Evolutionary conservation across 2,888 invertebrate genomes (phyloP).

Genomic region (Drosophila recens): DNA sequence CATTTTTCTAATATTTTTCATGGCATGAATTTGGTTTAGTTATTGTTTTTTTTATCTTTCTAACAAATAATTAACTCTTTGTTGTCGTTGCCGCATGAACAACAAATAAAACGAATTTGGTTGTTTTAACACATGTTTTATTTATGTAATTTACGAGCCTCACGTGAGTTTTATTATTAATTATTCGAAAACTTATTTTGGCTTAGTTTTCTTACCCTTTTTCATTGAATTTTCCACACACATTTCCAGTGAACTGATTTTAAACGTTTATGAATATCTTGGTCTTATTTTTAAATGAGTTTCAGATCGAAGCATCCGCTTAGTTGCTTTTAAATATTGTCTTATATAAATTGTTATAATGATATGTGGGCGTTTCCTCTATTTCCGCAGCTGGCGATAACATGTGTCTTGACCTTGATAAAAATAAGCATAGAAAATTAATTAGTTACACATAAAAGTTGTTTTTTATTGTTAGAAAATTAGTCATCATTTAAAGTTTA

Average conservation of each 20-base stretch:
- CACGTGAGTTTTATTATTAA: constrained; percentile 37
- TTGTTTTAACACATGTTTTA: constrained; percentile 49
- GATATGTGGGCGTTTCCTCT: constrained; percentile 1
- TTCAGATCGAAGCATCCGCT: constrained; percentile 30
- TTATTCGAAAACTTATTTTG: constrained; percentile 19
- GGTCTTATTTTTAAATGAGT: constrained; percentile 20
- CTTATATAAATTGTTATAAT: neutral
- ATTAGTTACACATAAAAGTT: constrained; percentile 12
- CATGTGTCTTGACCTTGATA: constrained; percentile 32
- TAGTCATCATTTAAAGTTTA: constrained; percentile 16
- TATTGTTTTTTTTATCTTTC: constrained; percentile 37
- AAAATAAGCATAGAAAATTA: constrained; percentile 18
- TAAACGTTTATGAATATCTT: constrained; percentile 52
- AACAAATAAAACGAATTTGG: constrained; percentile 46
- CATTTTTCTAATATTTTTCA: constrained; percentile 48
- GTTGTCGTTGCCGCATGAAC: constrained; percentile 67
- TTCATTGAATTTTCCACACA: constrained; percentile 28
- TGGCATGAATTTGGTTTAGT: constrained; percentile 55
- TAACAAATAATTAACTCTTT: constrained; percentile 60
- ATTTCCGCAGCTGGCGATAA: constrained; percentile 25
- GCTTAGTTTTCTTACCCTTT: constrained; percentile 36
- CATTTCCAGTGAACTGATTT: constrained; percentile 50
- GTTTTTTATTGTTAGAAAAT: neutral
- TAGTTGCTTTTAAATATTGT: constrained; percentile 34
- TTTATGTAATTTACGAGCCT: constrained; percentile 58